Evolutionary conservation across 2,113 vertebrate genomes (phyloP), one percentile per base, ranked within the genome.

Genomic region (Cyprinodon tularosa): DNA sequence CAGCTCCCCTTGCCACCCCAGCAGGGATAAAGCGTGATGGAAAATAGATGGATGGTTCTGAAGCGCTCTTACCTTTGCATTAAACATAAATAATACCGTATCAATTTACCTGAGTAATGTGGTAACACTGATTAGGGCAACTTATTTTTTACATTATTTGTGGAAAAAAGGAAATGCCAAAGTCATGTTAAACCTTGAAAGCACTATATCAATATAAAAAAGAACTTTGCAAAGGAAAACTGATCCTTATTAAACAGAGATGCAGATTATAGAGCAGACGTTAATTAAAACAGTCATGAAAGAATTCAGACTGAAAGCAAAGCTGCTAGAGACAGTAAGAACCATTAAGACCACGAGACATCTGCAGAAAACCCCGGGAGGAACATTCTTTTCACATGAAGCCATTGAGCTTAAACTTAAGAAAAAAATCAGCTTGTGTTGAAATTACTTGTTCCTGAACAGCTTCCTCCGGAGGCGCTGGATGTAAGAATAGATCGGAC

Each of bases 321-420:
- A 53, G 47, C 50, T 45, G 29, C 72, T 48, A 77, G 53, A 61
- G 57, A 72, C 22, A 40, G 14, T 20, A 22, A 68, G 20, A 8
- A 17, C 53, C 29, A 82, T 78, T 59, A 67, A 75, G 36, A 48
- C 9, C 9, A 74, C 53, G 44, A 75, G 17, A 57, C 13, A 77
- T 75, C 68, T 53, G 45, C 40, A 68, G 42, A 72, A 37, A 22
- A 37, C 45, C 44, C 14, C 65, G 50, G 74, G 73, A 59, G 67
- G 71, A 73, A 88, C 80, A 90, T 90, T 91, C 86, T 74, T 90
- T 91, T 89, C 86, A 86, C 71, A 84, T 85, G 78, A 88, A 87
- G 71, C 42, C n/a, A 61, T 85, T 59, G 12, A 72, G 74, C 75
- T 81, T 85, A 66, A 72, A 82, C 83, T 85, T 80, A 67, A 62